These are phyloP conservation scores for Tapirus indicus DNA, from an alignment of 2,797 vertebrate genomes.

Conservation along the genomic window DNA sequence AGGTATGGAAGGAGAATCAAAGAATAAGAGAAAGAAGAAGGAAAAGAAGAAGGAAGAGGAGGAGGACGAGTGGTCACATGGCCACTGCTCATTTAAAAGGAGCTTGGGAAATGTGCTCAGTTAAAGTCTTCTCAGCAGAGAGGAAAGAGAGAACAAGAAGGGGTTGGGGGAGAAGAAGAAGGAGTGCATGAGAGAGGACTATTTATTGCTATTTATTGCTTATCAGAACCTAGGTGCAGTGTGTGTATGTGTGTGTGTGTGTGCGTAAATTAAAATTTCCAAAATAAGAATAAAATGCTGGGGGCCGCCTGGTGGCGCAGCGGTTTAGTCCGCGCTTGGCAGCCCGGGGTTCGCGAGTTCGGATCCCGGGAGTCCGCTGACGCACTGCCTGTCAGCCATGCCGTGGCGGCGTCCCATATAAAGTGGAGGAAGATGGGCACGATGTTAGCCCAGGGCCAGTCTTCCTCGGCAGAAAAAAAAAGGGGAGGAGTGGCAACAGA, in stretches of 20 bases:
- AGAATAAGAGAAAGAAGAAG: neutral
- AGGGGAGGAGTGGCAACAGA: too few species aligned
- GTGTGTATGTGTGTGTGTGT: neutral
- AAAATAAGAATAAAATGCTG: neutral
- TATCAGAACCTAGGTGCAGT: neutral
- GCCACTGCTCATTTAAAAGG: neutral
- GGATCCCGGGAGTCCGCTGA: too few species aligned
- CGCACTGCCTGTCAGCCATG: too few species aligned
- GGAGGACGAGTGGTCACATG: neutral
- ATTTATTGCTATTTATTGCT: neutral
- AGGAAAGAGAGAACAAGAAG: neutral
- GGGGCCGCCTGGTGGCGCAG: too few species aligned
- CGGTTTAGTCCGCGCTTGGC: too few species aligned
- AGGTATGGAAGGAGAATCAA: neutral
- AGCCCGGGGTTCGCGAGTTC: too few species aligned
- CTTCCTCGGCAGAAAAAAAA: too few species aligned
- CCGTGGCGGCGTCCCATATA: too few species aligned
- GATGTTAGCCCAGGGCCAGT: too few species aligned
- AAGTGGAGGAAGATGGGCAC: too few species aligned
- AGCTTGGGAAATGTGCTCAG: neutral
- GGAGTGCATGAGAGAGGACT: accelerated
- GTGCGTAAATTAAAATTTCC: neutral
- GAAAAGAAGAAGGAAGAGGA: neutral
- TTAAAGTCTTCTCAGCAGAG: neutral
- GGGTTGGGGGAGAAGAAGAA: neutral